Conservation (phyloP, 2,888 invertebrate species). For the Xestia rhomboidea region DNA sequence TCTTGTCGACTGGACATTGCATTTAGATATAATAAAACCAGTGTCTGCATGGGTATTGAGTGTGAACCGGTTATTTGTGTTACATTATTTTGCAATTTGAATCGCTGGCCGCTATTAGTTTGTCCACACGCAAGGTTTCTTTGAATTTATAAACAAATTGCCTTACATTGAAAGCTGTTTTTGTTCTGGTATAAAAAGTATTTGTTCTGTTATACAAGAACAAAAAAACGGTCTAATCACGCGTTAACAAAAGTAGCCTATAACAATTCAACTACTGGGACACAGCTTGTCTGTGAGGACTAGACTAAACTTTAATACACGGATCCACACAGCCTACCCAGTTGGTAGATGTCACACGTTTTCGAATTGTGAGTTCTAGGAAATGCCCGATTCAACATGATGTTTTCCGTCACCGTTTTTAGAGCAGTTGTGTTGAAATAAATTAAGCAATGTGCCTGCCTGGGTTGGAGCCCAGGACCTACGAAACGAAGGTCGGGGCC, state of each 20-base stretch:
- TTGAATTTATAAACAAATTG: conserved; percentile 32
- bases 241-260: not conserved
- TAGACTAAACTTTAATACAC: not conserved
- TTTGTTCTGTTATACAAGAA: not conserved
- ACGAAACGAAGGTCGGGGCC: not conserved
- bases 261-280: not conserved
- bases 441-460: not conserved
- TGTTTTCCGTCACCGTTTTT: not conserved
- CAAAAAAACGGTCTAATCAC: not conserved
- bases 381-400: not conserved
- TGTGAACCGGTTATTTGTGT: conserved; percentile 57
- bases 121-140: conserved; percentile 51
- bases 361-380: not conserved
- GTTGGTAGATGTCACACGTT: not conserved
- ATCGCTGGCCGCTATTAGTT: conserved; percentile 50
- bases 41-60: conserved; percentile 61
- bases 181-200: conserved; percentile 29
- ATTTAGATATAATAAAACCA: conserved; percentile 60
- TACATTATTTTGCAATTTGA: conserved; percentile 65
- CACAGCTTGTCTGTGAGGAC: not conserved
- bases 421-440: not conserved
- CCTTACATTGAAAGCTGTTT: conserved; percentile 18
- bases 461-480: not conserved
- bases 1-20: conserved; percentile 36
- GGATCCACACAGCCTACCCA: not conserved